Conservation (phyloP, 1,140 invertebrate genomes). For the Orussus abietinus region DNA sequence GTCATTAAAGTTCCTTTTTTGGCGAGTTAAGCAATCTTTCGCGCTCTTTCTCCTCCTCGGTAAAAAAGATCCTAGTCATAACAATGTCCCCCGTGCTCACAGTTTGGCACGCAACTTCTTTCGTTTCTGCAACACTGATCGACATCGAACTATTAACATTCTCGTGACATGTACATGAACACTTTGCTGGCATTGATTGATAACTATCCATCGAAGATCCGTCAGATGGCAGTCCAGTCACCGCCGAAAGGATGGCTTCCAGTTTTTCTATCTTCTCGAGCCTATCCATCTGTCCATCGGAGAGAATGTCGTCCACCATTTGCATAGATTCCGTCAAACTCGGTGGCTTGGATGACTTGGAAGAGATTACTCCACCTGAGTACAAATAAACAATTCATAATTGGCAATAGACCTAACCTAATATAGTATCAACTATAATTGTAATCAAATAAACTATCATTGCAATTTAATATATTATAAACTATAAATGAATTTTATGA, state of each 20-base stretch:
- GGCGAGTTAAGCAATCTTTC: conserved; percentile 43
- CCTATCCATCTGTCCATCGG: conserved; percentile 77
- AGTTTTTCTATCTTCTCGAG: conserved; percentile 83
- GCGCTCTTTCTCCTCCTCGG: conserved; percentile 57
- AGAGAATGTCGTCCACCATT: conserved; percentile 80
- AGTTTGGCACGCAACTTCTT: conserved; percentile 70
- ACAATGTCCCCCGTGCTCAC: conserved; percentile 91
- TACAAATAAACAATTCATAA: conserved; percentile 8
- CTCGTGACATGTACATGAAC: conserved; percentile 56
- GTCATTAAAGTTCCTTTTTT: too few relatives aligned
- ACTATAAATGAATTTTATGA: too few relatives aligned
- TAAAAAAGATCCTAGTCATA: conserved; percentile 84
- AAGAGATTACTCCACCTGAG: conserved; percentile 60
- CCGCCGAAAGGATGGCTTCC: conserved; percentile 78
- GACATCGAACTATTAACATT: conserved; percentile 15
- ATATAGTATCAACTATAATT: too few relatives aligned
- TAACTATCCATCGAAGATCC: conserved; percentile 34
- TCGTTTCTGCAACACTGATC: conserved; percentile 22
- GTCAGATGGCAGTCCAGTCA: conserved; percentile 58
- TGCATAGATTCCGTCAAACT: conserved; percentile 89
- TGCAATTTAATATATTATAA: too few relatives aligned
- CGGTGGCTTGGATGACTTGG: conserved; percentile 73
- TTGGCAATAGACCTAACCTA: too few relatives aligned
- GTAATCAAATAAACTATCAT: too few relatives aligned
- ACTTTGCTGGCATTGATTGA: conserved; percentile 42